Conservation (phyloP, 2,797 vertebrate genomes). For the Artibeus lituratus region DNA sequence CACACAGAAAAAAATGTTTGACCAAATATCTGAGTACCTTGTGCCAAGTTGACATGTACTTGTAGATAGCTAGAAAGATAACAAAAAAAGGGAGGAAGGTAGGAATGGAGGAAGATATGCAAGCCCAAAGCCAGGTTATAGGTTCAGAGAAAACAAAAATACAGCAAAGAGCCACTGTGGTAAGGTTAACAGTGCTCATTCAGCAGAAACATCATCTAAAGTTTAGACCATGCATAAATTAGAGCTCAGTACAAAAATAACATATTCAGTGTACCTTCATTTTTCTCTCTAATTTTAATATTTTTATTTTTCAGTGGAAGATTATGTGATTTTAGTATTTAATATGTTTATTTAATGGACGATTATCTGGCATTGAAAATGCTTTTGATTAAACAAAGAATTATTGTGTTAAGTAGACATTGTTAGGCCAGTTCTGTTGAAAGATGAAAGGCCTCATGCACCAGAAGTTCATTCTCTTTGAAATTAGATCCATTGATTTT, state of each 20-base stretch:
- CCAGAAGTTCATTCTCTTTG: constrained; percentile 65
- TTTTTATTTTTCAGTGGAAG: constrained; percentile 18
- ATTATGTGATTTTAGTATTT: constrained; percentile 46
- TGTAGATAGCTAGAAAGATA: neutral
- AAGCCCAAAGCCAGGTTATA: neutral
- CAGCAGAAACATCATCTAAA: neutral
- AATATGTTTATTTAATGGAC: neutral
- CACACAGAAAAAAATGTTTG: neutral
- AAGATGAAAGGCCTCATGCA: constrained; percentile 51
- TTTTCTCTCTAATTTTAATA: constrained; percentile 34
- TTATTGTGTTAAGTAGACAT: constrained; percentile 40
- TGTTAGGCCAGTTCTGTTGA: constrained; percentile 28
- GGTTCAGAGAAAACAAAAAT: neutral
- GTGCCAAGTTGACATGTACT: neutral
- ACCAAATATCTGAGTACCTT: neutral
- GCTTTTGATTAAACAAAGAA: constrained; percentile 33
- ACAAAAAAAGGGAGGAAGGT: neutral
- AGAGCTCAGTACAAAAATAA: neutral
- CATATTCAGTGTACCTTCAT: neutral
- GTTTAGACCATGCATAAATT: neutral
- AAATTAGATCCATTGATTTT: constrained; percentile 67
- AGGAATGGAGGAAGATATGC: neutral
- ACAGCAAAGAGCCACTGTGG: neutral
- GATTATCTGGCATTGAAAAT: neutral
- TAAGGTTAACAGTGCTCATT: neutral